phyloP scores from a whole-genome alignment of 2,888 invertebrate species.

The Drosophila engyochracea region DNA sequence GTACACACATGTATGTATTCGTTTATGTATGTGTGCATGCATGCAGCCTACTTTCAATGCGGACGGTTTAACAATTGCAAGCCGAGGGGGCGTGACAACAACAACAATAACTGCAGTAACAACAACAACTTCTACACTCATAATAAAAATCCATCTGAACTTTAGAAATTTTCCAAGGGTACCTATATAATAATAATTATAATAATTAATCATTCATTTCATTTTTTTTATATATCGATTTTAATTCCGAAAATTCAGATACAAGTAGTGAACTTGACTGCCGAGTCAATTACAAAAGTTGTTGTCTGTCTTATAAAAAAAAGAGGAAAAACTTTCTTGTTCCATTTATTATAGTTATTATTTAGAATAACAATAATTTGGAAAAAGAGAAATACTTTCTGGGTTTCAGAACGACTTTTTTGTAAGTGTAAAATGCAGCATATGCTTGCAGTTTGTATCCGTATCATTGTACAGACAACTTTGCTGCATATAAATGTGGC shows the following conservation, averaged over 20 bases:
- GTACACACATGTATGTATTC: conserved; percentile 34
- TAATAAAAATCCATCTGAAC: not conserved
- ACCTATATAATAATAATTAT: not conserved
- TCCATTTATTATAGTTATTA: no score
- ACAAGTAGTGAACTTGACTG: no score
- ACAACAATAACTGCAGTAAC: not conserved
- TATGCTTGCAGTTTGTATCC: conserved; percentile 47
- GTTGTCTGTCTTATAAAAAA: no score
- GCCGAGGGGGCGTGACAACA: conserved; percentile 24
- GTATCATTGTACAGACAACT: conserved; percentile 45
- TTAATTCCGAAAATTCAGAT: no score
- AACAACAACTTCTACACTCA: conserved; percentile 4
- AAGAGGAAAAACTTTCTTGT: no score
- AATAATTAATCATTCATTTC: no score
- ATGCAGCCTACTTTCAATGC: conserved; percentile 3
- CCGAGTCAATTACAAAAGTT: no score
- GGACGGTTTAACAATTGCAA: conserved; percentile 21
- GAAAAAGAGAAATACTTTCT: no score
- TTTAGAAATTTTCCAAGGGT: not conserved
- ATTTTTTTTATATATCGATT: no score
- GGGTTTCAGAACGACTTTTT: not conserved
- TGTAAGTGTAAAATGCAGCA: conserved; percentile 19
- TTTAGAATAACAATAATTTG: no score
- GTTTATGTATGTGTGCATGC: not conserved
- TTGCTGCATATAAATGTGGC: conserved; percentile 57